Base-by-base conservation (phyloP, 2,888 invertebrate genomes). In the Sphaerophoria taeniata region DNA sequence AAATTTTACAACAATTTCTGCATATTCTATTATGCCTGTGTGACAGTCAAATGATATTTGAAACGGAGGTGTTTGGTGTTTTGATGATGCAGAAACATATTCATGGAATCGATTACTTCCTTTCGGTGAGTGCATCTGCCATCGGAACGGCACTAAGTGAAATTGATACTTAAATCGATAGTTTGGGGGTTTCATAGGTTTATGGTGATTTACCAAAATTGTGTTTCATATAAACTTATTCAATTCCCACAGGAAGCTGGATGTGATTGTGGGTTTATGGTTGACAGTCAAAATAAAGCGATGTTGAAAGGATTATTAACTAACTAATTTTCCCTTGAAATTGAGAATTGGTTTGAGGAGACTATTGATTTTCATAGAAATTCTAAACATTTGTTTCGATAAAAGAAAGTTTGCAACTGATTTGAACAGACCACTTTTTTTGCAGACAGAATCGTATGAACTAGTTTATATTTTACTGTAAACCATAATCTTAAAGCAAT, bases 21-120 rank as follows among this genome's bases (percentile, higher is more conserved):
- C 58, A 83, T 65, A 79, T 71, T 24, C 24, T 24, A 24, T 24
- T 24, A 24, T 24, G 24, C 2, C 24, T 65, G 75, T 79, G 65
- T 74, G 78, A 83, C 79, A 75, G 53, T 74, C 71, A 83, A 55
- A 70, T 74, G 71, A 60, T 65, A 49, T 83, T 83, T 65, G 74
- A 83, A 24, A 24, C 24, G 47, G 70, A 74, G 61, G 36, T 73
- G 67, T 60, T 61, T 55, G 49, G 33, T 34, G 47, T 58, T 69
- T 60, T 12, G 0, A 9, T 39, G 11, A 39, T 36, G 34, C 6
- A 43, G 6, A 16, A 16, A 16, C 16, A 39, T 9, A 56, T 49
- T 36, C 34, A 63, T 16, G 14, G 0, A 49, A 65, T 31, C 16
- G 6, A 65, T 34, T 6, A 39, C 53, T 31, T 53, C 39, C 39